phyloP scores from a whole-genome alignment of 2,888 invertebrate species.

The Nomada ferruginata region DNA sequence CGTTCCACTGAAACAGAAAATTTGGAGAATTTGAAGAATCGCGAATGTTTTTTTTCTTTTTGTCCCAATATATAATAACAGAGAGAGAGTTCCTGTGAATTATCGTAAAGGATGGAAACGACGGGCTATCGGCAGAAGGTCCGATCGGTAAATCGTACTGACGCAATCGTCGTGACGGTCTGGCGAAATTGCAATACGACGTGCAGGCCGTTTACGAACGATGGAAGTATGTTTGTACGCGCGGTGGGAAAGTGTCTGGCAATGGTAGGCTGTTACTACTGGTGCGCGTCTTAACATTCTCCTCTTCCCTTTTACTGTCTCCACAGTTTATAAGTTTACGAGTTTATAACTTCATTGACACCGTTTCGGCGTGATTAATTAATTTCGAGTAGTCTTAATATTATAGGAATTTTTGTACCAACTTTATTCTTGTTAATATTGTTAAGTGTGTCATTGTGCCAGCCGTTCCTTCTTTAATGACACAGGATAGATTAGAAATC shows the following conservation, averaged over 20 bases:
- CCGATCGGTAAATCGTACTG: slow-evolving; percentile 50
- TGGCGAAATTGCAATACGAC: slow-evolving; percentile 62
- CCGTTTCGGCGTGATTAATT: not conserved
- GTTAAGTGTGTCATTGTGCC: not conserved
- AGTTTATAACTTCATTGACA: not conserved
- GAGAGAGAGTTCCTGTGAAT: slow-evolving; percentile 20
- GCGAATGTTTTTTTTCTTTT: not conserved
- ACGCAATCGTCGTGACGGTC: slow-evolving; percentile 53
- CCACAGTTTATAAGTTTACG: too few species aligned
- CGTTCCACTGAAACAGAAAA: too few species aligned
- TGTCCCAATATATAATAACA: not conserved
- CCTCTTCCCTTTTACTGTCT: not conserved
- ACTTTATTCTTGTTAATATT: not conserved
- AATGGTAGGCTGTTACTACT: slow-evolving; percentile 60
- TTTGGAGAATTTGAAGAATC: too few species aligned
- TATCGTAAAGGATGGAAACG: not conserved
- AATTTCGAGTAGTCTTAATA: not conserved
- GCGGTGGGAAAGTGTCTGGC: slow-evolving; percentile 44
- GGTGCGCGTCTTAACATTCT: slow-evolving; percentile 24
- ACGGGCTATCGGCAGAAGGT: slow-evolving; percentile 9
- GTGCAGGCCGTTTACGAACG: slow-evolving; percentile 22
- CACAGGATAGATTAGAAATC: slow-evolving; percentile 16
- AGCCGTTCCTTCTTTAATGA: not conserved
- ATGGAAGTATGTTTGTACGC: slow-evolving; percentile 34
- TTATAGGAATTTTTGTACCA: not conserved